phyloP scores from a whole-genome alignment of 2,113 vertebrate species.

The Plecotus auritus region DNA sequence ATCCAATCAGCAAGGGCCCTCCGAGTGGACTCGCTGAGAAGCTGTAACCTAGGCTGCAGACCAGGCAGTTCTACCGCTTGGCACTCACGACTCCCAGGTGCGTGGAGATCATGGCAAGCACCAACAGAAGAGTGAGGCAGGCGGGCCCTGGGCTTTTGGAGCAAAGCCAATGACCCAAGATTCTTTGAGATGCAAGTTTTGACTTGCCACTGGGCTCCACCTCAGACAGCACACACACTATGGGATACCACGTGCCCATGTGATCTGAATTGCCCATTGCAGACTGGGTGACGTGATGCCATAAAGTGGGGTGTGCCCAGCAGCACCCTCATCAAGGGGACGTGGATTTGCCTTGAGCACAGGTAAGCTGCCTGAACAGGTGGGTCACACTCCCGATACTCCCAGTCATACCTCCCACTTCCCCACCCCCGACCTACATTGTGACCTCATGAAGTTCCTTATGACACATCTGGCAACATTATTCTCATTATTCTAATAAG shows the following conservation, averaged over 20 bases:
- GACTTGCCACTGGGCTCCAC: background rate
- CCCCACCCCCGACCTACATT: background rate
- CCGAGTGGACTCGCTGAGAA: rapidly evolving
- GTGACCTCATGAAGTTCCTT: background rate
- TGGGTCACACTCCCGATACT: rapidly evolving
- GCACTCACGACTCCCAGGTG: rapidly evolving
- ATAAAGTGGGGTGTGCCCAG: too few relatives aligned
- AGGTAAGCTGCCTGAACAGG: background rate
- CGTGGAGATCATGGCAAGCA: rapidly evolving
- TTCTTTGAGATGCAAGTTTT: background rate
- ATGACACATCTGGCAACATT: background rate
- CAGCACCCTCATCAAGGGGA: background rate
- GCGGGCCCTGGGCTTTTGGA: background rate
- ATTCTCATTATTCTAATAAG: background rate
- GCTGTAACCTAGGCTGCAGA: rapidly evolving
- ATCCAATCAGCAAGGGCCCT: background rate
- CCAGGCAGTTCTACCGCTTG: background rate
- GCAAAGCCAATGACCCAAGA: background rate
- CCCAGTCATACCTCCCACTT: background rate
- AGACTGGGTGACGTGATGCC: background rate
- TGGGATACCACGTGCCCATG: background rate
- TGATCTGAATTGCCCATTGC: background rate
- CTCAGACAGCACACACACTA: background rate
- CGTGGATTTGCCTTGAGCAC: background rate
- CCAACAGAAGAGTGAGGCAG: rapidly evolving